Evolutionary conservation across 1,140 invertebrate species (phyloP), one percentile per base, ranked within the genome.

Genomic region (Sogatella furcifera): DNA sequence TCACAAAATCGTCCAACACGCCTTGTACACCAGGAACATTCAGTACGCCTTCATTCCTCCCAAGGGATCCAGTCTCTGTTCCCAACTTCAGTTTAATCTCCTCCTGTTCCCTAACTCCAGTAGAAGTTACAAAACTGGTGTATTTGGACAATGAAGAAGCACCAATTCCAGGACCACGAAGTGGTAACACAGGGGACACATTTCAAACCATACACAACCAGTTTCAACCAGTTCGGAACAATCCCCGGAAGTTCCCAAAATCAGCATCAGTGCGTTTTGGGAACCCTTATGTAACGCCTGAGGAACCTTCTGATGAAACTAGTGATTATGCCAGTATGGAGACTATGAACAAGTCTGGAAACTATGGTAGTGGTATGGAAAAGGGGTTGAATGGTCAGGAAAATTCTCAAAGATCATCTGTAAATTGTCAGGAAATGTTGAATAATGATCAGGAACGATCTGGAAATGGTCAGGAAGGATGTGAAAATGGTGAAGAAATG

Each of bases 301-400:
- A 80, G 62, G 81, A 85, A 64, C 81, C 78, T 10, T 77, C 77
- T 1, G 81, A 80, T 22, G 84, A 86, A 0, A 89, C 85, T 0
- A 88, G 85, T 0, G 86, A 88, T 67, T 89, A 89, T 67, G 84
- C 84, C 22, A 87, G 84, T 65, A 86, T 87, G 38, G 86, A 86
- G 68, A 80, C 81, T 0, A 73, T 83, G 2, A 81, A 82, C 69
- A 76, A 70, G 68, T 71, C 72, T 66, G 81, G 69, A 66, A 63
- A 74, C 71, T 53, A 70, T 68, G 8, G 31, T 4, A 31, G 10
- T 10, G 10, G 31, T 31, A 70, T 68, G 49, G 70, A 59, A 4
- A 15, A 41, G 17, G 8, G 24, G 54, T 31, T 21, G 17, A 54
- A 22, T 22, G 21, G 24, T 21, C 17, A n/a, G 44, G 19, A 15